Conservation (phyloP, 2,888 invertebrate genomes). For the Lordiphosa fenestrarum region DNA sequence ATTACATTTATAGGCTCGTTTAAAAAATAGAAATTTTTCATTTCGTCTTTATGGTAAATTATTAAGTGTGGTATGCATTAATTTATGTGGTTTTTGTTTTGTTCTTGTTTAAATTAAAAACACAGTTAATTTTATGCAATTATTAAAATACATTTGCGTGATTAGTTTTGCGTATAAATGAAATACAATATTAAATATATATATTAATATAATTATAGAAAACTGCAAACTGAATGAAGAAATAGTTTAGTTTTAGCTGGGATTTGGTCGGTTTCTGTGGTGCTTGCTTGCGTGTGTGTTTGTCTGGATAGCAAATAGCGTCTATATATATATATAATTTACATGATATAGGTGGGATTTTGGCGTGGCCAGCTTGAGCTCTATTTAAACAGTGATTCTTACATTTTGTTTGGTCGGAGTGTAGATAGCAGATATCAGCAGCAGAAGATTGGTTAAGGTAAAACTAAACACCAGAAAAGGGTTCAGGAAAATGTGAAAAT, state of each 20-base stretch:
- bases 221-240: constrained; percentile 18
- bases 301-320: constrained; percentile 46
- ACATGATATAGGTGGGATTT: constrained; percentile 63
- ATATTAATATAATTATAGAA: constrained; percentile 35
- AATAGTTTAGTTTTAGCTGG: constrained; percentile 9
- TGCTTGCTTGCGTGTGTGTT: constrained; percentile 12
- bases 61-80: constrained; percentile 42
- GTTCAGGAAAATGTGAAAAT: constrained; percentile 18
- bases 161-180: constrained; percentile 65
- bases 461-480: constrained; percentile 17
- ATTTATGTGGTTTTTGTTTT: constrained; percentile 4
- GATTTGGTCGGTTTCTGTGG: constrained; percentile 12
- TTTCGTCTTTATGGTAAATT: constrained; percentile 57
- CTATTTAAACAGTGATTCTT: constrained; percentile 26
- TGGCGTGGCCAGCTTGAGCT: constrained; percentile 73
- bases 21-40: constrained; percentile 60
- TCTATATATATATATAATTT: constrained; percentile 48
- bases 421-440: neutral
- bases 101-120: constrained; percentile 47
- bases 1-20: constrained; percentile 64
- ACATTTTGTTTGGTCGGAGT: constrained; percentile 21
- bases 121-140: constrained; percentile 47
- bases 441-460: constrained; percentile 3
- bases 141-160: constrained; percentile 53
- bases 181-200: constrained; percentile 54